phyloP scores from a whole-genome alignment of 2,888 invertebrate genomes.

The Argynnis bischoffii region DNA sequence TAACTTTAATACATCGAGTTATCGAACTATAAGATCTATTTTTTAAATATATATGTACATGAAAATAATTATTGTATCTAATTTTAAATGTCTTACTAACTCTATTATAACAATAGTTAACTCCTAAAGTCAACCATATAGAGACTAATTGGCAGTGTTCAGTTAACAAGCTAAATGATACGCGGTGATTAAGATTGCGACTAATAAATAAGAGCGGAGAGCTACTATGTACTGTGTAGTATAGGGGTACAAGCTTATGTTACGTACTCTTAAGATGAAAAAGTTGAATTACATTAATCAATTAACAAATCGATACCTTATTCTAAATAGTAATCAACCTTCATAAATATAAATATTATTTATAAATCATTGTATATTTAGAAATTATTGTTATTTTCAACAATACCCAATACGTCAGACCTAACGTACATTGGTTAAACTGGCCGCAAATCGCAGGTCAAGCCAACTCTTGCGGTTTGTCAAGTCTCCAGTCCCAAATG shows the following conservation, averaged over 20 bases:
- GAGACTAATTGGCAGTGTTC: conserved; percentile 11
- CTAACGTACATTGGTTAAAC: conserved; percentile 31
- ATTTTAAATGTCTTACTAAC: too few species aligned
- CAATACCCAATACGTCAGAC: conserved; percentile 37
- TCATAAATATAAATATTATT: conserved; percentile 7
- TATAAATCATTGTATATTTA: neutral
- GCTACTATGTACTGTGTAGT: neutral
- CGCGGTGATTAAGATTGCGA: conserved; percentile 8
- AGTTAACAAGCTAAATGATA: conserved; percentile 23
- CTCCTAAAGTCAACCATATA: neutral
- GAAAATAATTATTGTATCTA: neutral
- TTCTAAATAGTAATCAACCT: neutral
- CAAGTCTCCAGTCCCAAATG: conserved; percentile 29
- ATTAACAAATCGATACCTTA: too few species aligned
- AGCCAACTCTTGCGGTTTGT: conserved; percentile 46
- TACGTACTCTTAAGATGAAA: too few species aligned
- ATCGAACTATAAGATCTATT: too few species aligned
- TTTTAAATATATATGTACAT: neutral
- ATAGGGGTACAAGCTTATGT: neutral
- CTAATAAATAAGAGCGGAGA: conserved; percentile 6
- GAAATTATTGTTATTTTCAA: neutral
- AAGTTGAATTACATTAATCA: too few species aligned
- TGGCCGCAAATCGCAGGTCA: conserved; percentile 47
- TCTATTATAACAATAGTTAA: conserved; percentile 2
- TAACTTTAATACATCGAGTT: too few species aligned